phyloP scores from a whole-genome alignment of 2,113 vertebrate genomes.

The Campylorhamphus procurvoides region DNA sequence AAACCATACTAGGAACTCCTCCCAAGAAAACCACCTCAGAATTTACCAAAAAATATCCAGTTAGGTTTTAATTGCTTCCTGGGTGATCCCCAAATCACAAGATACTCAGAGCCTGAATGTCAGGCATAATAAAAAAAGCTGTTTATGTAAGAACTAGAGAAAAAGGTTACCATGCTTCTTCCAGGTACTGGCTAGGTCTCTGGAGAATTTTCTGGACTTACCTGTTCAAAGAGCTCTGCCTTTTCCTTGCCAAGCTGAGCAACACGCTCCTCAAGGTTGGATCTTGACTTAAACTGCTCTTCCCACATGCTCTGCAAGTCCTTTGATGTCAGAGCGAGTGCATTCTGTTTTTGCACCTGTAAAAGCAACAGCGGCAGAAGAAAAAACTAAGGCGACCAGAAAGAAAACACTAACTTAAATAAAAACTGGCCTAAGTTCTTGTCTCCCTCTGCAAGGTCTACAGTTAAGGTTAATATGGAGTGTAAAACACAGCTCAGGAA shows the following conservation, averaged over 20 bases:
- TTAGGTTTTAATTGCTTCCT: background rate
- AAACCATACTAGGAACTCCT: background rate
- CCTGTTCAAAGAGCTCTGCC: conserved; percentile 43
- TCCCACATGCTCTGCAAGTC: conserved; percentile 84
- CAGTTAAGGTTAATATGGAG: background rate
- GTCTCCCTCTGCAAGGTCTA: background rate
- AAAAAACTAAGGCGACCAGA: background rate
- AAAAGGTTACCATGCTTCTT: background rate
- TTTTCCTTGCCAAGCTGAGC: conserved; percentile 70
- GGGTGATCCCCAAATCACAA: background rate
- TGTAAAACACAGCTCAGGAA: background rate
- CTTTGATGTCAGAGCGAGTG: conserved; percentile 77
- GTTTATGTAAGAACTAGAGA: fast-evolving
- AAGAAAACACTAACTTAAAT: background rate
- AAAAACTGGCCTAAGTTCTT: background rate
- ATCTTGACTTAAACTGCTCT: conserved; percentile 83
- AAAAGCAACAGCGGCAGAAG: background rate
- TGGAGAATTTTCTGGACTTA: background rate
- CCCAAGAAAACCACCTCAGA: background rate
- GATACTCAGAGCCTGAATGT: background rate
- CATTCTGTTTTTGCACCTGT: conserved; percentile 82
- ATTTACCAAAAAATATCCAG: background rate
- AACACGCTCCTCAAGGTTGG: conserved; percentile 78
- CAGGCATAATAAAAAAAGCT: background rate
- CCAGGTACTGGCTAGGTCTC: background rate